Evolutionary conservation across 2,113 vertebrate species (phyloP), one percentile per base, ranked within the genome.

Genomic region (Halichoeres trimaculatus): DNA sequence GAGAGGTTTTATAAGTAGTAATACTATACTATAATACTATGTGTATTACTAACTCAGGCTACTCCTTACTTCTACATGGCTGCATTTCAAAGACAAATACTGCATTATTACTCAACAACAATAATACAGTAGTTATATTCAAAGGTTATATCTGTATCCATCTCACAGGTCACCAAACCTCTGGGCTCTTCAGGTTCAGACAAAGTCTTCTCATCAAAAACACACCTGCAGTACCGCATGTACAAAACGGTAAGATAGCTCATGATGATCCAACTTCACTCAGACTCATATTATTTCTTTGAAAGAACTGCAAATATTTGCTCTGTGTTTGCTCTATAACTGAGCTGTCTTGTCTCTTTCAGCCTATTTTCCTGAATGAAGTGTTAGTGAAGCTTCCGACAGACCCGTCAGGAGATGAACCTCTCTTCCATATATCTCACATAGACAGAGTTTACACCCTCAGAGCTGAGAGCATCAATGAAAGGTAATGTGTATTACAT

Each of bases 301-400:
- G 14, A 41, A 14, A 1, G 10, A 20, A 11, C 60, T 20, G 48
- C 9, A 11, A 47, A 64, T 35, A 40, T 24, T 12, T 38, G 8
- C 19, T 3, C 11, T 7, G 10, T 10, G 7, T 35, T 52, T 8
- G 5, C 36, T 16, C 2, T 22, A 0, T 56, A 45, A 57, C 47
- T 10, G 14, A 24, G 1, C 19, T 19, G 13, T 26, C 1, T 56
- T 2, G 34, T 58, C 41, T n/a, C 83, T 90, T 91, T 16, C 93
- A 99, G 98, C 98, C 98, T 8, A 99, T 99, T 90, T 99, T 99
- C 87, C 93, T 99, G 9, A 99, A 99, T 5, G 98, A 99, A 82
- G 98, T 99, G 59, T 92, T 99, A 60, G 98, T 99, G 55, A 99
- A 99, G 87, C 91, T 99, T 40, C 98, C 98, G 22, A 99, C 98